Conservation (phyloP, 2,797 vertebrate genomes). For the Lepus townsendii region DNA sequence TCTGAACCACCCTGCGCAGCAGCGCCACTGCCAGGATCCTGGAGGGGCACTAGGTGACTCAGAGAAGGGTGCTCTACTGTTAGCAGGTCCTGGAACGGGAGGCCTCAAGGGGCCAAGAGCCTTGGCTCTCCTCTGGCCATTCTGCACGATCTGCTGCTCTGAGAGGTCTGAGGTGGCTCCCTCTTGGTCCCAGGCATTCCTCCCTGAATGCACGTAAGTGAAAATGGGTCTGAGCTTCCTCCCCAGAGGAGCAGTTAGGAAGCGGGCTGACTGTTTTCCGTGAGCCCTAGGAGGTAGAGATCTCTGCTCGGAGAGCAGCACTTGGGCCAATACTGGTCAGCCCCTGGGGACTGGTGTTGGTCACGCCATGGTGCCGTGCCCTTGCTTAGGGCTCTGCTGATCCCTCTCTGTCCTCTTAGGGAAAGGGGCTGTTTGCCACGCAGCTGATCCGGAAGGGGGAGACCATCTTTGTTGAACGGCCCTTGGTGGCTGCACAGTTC, state of each 20-base stretch:
- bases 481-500: conserved; percentile 96
- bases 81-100: neutral
- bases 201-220: neutral
- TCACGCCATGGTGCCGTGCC: neutral
- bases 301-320: neutral
- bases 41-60: neutral
- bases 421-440: conserved; percentile 96
- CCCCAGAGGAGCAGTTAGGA: neutral
- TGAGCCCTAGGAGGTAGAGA: neutral
- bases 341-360: neutral
- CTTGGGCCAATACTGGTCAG: neutral
- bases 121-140: neutral
- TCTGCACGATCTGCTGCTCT: neutral
- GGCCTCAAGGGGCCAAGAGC: neutral
- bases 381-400: neutral
- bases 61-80: neutral
- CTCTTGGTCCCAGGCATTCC: neutral
- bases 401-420: conserved; percentile 87
- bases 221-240: conserved; percentile 16
- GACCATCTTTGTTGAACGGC: conserved; percentile 93
- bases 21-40: neutral
- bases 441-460: conserved; percentile 94
- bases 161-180: neutral
- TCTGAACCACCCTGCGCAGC: conserved; percentile 15
- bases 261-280: neutral